Percentiles rank a stretch among this genome's conserved stretches.
phyloP scores from a whole-genome alignment of 2,797 vertebrate species.

The Anabas testudineus region DNA sequence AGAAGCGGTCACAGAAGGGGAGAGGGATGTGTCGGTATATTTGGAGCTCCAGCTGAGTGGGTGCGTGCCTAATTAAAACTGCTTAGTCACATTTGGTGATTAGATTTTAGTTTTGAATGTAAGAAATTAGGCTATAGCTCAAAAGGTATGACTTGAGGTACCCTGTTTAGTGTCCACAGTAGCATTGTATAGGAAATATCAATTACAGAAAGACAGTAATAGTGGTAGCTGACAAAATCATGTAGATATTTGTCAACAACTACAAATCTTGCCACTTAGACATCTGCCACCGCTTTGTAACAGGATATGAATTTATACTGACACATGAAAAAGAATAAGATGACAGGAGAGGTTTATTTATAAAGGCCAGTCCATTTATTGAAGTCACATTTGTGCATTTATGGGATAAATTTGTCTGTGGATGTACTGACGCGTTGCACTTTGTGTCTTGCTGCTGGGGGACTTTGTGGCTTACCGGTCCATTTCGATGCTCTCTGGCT shows the following conservation, averaged over 20 bases:
- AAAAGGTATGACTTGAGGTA: background rate
- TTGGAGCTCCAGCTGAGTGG: conserved; percentile 49
- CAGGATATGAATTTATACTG: no score
- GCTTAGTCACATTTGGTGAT: conserved; percentile 54
- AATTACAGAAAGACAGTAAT: no score
- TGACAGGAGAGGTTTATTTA: no score
- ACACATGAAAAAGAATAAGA: no score
- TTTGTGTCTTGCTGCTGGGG: conserved; percentile 11
- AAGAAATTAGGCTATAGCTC: conserved; percentile 25
- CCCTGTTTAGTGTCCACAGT: no score
- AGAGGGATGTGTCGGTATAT: conserved; percentile 23
- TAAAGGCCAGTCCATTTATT: no score
- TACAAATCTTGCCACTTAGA: background rate
- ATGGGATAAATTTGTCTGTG: background rate
- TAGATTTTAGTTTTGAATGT: conserved; percentile 15
- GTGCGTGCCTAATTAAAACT: conserved; percentile 63
- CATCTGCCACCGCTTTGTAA: background rate
- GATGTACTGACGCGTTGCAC: conserved; percentile 8
- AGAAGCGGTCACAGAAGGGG: conserved; percentile 47
- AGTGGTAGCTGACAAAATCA: no score
- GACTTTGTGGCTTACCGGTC: conserved; percentile 26
- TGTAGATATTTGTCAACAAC: no score
- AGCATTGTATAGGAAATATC: no score
- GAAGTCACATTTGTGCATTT: background rate
- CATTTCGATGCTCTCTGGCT: conserved; percentile 40